Evolutionary conservation across 2,888 invertebrate species (phyloP).

Genomic region (Hybos culiciformis): DNA sequence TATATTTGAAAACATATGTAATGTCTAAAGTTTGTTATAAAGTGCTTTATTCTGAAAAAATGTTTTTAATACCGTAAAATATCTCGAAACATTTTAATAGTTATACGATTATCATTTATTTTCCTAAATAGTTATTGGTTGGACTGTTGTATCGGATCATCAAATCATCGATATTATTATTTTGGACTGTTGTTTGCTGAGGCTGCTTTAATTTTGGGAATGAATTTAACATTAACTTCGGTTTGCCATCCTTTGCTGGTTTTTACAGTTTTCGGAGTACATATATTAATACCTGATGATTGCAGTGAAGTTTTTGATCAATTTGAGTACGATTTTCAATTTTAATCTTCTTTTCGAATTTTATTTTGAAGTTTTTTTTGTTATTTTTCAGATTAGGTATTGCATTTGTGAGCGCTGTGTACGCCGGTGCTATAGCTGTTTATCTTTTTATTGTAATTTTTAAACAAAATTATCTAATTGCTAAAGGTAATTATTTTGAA

Average conservation of each 20-base stretch:
- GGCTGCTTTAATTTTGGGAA: conserved; percentile 54
- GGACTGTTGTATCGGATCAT: conserved; percentile 70
- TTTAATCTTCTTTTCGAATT: neutral
- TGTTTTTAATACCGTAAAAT: too few relatives aligned
- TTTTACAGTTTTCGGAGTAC: conserved; percentile 25
- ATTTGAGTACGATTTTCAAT: conserved; percentile 44
- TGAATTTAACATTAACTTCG: conserved; percentile 72
- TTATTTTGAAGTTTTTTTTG: conserved; percentile 3
- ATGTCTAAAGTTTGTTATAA: too few relatives aligned
- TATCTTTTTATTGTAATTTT: conserved; percentile 38
- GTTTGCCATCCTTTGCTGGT: conserved; percentile 58
- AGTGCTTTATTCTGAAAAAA: too few relatives aligned
- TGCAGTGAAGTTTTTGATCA: conserved; percentile 74
- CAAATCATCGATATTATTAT: conserved; percentile 64
- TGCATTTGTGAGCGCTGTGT: conserved; percentile 43
- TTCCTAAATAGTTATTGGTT: conserved; percentile 73
- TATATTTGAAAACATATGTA: too few relatives aligned
- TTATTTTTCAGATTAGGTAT: conserved; percentile 39
- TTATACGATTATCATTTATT: too few relatives aligned
- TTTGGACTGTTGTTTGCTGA: conserved; percentile 51
- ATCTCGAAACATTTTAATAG: too few relatives aligned
- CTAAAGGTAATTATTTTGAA: too few relatives aligned
- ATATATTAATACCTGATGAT: conserved; percentile 63
- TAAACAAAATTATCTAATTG: conserved; percentile 36
- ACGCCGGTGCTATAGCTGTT: conserved; percentile 37